These are phyloP conservation scores for Erpornis zantholeuca DNA, from an alignment of 2,113 vertebrate genomes.

Conservation along the genomic window DNA sequence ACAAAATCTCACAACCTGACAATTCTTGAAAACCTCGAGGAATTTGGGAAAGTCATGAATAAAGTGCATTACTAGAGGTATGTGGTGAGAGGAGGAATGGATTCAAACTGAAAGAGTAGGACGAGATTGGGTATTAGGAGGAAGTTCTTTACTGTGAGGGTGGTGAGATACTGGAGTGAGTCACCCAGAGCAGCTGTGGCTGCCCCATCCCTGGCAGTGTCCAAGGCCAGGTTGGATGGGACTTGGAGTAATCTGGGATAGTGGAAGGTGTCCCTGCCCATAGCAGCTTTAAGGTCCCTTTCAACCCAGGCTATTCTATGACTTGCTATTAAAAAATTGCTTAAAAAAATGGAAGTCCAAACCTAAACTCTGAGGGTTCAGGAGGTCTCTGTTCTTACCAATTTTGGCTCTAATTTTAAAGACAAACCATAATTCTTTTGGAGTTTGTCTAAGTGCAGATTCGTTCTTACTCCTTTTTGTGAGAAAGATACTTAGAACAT, in stretches of 20 bases:
- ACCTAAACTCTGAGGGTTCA: background rate
- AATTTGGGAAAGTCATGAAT: background rate
- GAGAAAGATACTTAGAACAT: background rate
- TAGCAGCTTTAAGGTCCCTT: background rate
- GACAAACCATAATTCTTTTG: background rate
- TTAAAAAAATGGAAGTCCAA: background rate
- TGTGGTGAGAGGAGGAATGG: fast-evolving
- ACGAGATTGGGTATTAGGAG: background rate
- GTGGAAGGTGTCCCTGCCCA: too few species aligned
- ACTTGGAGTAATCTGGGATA: background rate
- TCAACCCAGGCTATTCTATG: background rate
- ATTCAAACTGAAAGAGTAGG: background rate
- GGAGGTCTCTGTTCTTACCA: background rate
- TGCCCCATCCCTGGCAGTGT: background rate
- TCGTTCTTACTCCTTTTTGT: background rate
- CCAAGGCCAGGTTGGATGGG: fast-evolving
- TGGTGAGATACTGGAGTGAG: background rate
- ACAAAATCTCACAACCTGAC: background rate
- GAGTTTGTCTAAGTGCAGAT: background rate
- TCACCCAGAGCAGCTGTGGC: background rate
- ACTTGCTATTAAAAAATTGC: background rate
- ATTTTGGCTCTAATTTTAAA: background rate
- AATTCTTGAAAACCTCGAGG: background rate
- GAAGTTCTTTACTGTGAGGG: background rate
- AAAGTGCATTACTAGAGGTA: background rate